Conservation (phyloP, 1,140 invertebrate genomes). For the Aphelenchoides avenae region DNA sequence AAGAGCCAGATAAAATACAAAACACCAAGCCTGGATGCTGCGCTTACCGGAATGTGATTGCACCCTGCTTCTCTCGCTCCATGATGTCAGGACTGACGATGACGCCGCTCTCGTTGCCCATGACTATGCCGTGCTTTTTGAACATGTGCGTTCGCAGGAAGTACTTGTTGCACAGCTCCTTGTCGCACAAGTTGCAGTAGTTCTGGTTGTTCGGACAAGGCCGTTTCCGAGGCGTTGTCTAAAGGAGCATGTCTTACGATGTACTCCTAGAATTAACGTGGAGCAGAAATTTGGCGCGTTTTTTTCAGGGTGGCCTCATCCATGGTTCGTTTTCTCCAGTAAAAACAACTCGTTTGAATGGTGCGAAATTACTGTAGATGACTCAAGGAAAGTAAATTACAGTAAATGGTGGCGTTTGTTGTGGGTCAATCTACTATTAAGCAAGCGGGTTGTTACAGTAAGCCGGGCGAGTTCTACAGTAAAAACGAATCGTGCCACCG, state of each 20-base stretch:
- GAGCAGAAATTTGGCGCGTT: no score
- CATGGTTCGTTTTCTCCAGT: no score
- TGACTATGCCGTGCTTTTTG: slow-evolving; percentile 95
- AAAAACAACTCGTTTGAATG: no score
- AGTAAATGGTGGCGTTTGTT: not conserved
- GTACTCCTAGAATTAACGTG: no score
- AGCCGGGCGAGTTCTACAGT: not conserved
- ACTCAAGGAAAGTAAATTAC: not conserved
- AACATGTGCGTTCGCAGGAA: slow-evolving; percentile 99
- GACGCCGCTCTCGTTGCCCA: slow-evolving; percentile 63
- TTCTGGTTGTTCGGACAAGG: no score
- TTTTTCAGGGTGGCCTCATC: no score
- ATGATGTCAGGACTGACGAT: slow-evolving; percentile 57
- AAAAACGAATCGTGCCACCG: not conserved
- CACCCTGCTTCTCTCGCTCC: slow-evolving; percentile 49
- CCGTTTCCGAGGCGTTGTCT: no score
- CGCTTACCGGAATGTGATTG: slow-evolving; percentile 41
- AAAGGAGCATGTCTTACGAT: no score
- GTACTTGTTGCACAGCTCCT: slow-evolving; percentile 98
- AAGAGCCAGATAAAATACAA: no score
- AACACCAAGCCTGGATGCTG: no score
- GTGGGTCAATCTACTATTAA: not conserved
- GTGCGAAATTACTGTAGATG: no score
- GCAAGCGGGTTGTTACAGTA: not conserved
- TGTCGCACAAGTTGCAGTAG: slow-evolving; percentile 98